Evolutionary conservation across 2,797 vertebrate genomes (phyloP).

Genomic region (Somateria mollissima): DNA sequence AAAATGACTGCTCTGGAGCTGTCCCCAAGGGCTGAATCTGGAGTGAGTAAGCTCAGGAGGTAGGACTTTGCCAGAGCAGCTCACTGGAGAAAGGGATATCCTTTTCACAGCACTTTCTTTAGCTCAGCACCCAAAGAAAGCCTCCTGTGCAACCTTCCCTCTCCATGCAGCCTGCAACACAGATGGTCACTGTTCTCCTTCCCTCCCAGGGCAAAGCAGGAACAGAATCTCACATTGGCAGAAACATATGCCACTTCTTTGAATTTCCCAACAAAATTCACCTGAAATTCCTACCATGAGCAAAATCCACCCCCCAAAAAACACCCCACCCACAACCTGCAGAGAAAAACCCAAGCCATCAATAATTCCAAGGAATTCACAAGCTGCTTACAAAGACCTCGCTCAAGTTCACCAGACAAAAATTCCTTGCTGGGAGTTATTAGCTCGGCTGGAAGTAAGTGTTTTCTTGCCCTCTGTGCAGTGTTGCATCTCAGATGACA

Average conservation of each 20-base stretch:
- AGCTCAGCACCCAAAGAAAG: neutral
- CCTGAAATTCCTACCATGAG: neutral
- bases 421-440: conserved; percentile 33
- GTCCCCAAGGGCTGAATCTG: neutral
- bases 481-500: neutral
- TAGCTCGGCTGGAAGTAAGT: neutral
- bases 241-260: neutral
- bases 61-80: neutral
- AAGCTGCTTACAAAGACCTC: neutral
- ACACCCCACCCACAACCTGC: neutral
- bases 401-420: neutral
- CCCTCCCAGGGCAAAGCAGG: neutral
- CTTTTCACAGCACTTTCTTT: neutral
- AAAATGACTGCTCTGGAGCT: neutral
- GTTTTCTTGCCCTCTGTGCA: neutral
- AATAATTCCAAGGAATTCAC: neutral
- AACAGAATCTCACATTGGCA: neutral
- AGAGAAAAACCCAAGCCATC: neutral
- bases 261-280: neutral
- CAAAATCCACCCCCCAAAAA: neutral
- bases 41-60: neutral
- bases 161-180: neutral
- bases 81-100: neutral
- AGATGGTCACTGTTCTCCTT: neutral
- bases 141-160: neutral